Conservation (phyloP, 2,888 invertebrate species). For the Drosophila putrida region DNA sequence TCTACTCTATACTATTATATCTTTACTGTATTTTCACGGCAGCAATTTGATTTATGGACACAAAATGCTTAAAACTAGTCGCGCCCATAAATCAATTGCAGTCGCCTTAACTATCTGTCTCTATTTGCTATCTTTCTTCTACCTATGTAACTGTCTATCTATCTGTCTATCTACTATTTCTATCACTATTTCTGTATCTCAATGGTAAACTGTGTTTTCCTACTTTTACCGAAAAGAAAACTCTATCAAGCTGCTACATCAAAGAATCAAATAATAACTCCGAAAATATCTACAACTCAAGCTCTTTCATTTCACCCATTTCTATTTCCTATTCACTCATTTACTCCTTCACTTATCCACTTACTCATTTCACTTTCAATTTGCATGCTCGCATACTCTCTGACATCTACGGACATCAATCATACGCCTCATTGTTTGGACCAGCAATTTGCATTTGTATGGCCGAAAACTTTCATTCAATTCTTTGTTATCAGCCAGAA, state of each 20-base stretch:
- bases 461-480: conserved; percentile 61
- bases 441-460: conserved; percentile 66
- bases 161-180: conserved; percentile 33
- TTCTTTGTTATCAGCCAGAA: conserved; percentile 69
- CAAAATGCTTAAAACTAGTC: conserved; percentile 84
- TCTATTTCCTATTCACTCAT: conserved; percentile 33
- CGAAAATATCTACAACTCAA: conserved; percentile 56
- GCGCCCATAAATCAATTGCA: conserved; percentile 72
- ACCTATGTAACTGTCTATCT: conserved; percentile 44
- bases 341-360: conserved; percentile 27
- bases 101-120: conserved; percentile 47
- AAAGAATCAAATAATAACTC: conserved; percentile 81
- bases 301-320: conserved; percentile 39
- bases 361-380: conserved; percentile 51
- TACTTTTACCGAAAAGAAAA: conserved; percentile 68
- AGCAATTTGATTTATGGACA: conserved; percentile 67
- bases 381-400: conserved; percentile 46
- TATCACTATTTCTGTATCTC: conserved; percentile 54
- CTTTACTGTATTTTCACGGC: conserved; percentile 52
- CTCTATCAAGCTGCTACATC: conserved; percentile 73
- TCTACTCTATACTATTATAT: conserved; percentile 28
- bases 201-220: conserved; percentile 45
- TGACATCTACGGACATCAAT: conserved; percentile 53
- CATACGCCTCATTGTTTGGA: conserved; percentile 66
- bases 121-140: conserved; percentile 46